These are phyloP conservation scores for Achroia grisella DNA, from an alignment of 1,140 invertebrate genomes.

Conservation along the genomic window DNA sequence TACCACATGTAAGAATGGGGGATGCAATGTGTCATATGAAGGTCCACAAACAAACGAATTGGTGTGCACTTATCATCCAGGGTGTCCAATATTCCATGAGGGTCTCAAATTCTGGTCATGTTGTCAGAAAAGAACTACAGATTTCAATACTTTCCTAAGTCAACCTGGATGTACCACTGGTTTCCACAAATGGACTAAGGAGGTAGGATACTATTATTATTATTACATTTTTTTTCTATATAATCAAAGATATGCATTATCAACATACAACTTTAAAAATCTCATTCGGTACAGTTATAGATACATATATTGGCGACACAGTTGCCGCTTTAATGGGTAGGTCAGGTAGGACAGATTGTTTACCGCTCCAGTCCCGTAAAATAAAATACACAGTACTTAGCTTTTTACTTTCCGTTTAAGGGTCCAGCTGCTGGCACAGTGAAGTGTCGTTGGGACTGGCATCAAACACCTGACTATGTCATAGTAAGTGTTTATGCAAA, in stretches of 20 bases:
- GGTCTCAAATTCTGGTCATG: conserved; percentile 99
- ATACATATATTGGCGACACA: too few relatives aligned
- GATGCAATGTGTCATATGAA: conserved; percentile 84
- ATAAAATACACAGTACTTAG: too few relatives aligned
- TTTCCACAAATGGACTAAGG: conserved; percentile 90
- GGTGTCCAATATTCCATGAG: conserved; percentile 96
- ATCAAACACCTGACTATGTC: conserved; percentile 89
- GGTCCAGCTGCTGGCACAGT: conserved; percentile 73
- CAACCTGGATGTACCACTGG: conserved; percentile 91
- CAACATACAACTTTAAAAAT: too few relatives aligned
- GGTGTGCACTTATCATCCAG: conserved; percentile 90
- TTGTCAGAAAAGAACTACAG: conserved; percentile 93
- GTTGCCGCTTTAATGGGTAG: too few relatives aligned
- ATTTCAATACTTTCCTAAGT: conserved; percentile 93
- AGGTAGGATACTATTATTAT: conserved; percentile 65
- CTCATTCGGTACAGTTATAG: too few relatives aligned
- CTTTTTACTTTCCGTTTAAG: conserved; percentile 35
- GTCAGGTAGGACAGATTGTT: too few relatives aligned
- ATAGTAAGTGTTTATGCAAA: conserved; percentile 94
- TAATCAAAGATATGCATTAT: too few relatives aligned
- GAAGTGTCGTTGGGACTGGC: conserved; percentile 93
- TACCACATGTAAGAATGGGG: conserved; percentile 91
- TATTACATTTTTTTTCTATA: too few relatives aligned
- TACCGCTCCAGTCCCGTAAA: too few relatives aligned
- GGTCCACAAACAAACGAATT: conserved; percentile 79